A percentile compares a stretch with the other conserved stretches of the same genome.
These are phyloP conservation scores for Neolamprologus multifasciatus DNA, from an alignment of 2,797 vertebrate species.

Conservation along the genomic window DNA sequence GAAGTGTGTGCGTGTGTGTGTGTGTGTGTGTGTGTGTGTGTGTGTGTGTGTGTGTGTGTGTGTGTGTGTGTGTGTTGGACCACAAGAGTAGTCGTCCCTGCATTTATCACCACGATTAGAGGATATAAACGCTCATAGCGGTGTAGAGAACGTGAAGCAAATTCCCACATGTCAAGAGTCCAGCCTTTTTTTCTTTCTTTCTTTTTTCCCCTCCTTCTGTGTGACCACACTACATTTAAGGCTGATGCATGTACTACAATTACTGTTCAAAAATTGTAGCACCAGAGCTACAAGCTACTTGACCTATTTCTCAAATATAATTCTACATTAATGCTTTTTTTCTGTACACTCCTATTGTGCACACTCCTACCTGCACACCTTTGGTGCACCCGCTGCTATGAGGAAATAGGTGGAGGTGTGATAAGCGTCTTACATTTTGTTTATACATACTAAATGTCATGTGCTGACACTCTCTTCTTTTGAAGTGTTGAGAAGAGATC, in stretches of 20 bases:
- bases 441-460: neutral
- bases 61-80: neutral
- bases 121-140: slow-evolving; percentile 4
- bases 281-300: slow-evolving; percentile 27
- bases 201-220: neutral
- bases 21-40: neutral
- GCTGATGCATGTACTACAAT: slow-evolving; percentile 36
- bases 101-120: slow-evolving; percentile 40
- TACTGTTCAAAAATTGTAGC: slow-evolving; percentile 24
- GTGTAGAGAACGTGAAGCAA: slow-evolving; percentile 49
- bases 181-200: neutral
- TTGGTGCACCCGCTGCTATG: neutral
- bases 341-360: neutral
- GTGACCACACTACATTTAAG: slow-evolving; percentile 44
- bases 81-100: slow-evolving; percentile 11
- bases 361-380: neutral
- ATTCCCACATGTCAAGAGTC: slow-evolving; percentile 55
- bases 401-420: neutral
- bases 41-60: neutral
- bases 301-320: slow-evolving; percentile 24
- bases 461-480: slow-evolving; percentile 17
- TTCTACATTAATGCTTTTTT: neutral
- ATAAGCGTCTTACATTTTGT: neutral
- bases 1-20: neutral
- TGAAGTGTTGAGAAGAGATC: slow-evolving; percentile 35